Evolutionary conservation across 2,888 invertebrate species (phyloP).

Genomic region (Cantharis nigra): DNA sequence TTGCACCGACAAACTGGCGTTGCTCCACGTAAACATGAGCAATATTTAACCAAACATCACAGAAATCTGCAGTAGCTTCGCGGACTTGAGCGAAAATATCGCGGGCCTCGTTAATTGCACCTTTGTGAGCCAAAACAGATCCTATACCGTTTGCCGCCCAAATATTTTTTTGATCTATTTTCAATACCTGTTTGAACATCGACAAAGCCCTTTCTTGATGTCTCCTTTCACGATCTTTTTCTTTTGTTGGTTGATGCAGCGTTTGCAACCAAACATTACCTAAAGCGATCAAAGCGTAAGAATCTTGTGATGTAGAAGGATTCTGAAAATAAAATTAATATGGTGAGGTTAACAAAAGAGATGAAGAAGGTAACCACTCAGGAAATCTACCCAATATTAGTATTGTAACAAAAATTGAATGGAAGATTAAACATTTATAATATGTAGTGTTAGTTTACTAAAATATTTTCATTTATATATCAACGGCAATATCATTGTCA

Average conservation of each 20-base stretch:
- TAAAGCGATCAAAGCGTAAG: constrained; percentile 94
- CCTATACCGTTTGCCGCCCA: constrained; percentile 99
- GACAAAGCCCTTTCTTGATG: constrained; percentile 93
- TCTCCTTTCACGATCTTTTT: constrained; percentile 92
- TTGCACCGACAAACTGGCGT: constrained; percentile 94
- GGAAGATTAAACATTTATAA: too few species aligned
- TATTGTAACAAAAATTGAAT: too few species aligned
- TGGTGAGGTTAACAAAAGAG: too few species aligned
- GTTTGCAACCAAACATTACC: constrained; percentile 99
- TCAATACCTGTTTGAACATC: constrained; percentile 91
- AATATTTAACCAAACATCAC: constrained; percentile 99
- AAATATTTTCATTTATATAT: too few species aligned
- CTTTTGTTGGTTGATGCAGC: constrained; percentile 89
- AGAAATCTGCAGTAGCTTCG: constrained; percentile 98
- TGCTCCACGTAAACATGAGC: constrained; percentile 99
- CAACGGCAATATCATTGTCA: too few species aligned
- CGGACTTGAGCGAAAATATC: constrained; percentile 99
- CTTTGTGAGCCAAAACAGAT: constrained; percentile 91
- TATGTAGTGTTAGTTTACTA: too few species aligned
- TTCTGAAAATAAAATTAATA: constrained; percentile 57
- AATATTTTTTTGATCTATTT: constrained; percentile 92
- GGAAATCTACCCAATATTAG: too few species aligned
- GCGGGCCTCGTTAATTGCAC: constrained; percentile 91
- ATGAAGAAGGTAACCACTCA: too few species aligned
- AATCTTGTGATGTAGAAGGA: constrained; percentile 82